These are phyloP conservation scores for Drosophila sturtevanti DNA, from an alignment of 1,140 invertebrate species.

Conservation along the genomic window DNA sequence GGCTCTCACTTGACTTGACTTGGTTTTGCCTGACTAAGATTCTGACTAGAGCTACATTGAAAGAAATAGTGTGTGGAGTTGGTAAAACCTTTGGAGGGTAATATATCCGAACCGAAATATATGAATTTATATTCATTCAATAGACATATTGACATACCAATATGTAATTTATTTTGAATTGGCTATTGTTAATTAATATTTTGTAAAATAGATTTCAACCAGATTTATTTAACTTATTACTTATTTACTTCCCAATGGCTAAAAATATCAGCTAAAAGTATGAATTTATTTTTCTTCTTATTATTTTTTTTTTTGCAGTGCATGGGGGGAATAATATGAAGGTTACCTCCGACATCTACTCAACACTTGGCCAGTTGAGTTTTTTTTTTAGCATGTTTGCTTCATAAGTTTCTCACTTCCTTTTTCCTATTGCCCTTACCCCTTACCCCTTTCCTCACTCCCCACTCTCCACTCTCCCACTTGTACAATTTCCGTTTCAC, in stretches of 20 bases:
- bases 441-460: too few relatives aligned
- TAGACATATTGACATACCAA: too few relatives aligned
- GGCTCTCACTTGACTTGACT: slow-evolving; percentile 35
- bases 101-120: too few relatives aligned
- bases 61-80: slow-evolving; percentile 14
- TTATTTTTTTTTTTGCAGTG: slow-evolving; percentile 47
- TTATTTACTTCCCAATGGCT: too few relatives aligned
- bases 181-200: too few relatives aligned
- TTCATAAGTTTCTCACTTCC: slow-evolving; percentile 17
- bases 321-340: slow-evolving; percentile 17
- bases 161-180: too few relatives aligned
- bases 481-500: slow-evolving; percentile 25
- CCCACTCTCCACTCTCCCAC: neutral
- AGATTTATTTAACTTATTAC: too few relatives aligned
- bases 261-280: too few relatives aligned
- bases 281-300: neutral
- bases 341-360: slow-evolving; percentile 48
- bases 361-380: slow-evolving; percentile 65
- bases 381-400: slow-evolving; percentile 34
- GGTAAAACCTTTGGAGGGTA: too few relatives aligned
- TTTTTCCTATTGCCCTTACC: slow-evolving; percentile 5
- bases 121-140: too few relatives aligned
- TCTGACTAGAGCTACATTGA: slow-evolving; percentile 43
- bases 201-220: too few relatives aligned
- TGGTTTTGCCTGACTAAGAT: slow-evolving; percentile 31